Conservation (phyloP, 1,140 invertebrate species). For the Pinna nobilis region DNA sequence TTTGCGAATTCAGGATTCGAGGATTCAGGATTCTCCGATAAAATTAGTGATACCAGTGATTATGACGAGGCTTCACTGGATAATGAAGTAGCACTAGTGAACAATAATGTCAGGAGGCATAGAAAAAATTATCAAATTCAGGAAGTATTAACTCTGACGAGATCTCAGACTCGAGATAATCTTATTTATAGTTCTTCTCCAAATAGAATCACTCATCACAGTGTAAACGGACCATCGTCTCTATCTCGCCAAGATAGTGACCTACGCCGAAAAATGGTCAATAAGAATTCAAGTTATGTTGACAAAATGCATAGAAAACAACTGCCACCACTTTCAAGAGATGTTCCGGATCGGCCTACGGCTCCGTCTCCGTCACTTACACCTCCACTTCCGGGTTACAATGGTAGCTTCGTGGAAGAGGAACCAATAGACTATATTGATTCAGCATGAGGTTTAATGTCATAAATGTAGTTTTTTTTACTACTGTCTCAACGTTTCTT, state of each 20-base stretch:
- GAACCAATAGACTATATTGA: conserved; percentile 54
- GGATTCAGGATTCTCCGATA: conserved; percentile 44
- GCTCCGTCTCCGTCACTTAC: conserved; percentile 50
- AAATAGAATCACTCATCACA: conserved; percentile 9
- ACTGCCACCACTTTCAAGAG: conserved; percentile 39
- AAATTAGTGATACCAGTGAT: conserved; percentile 25
- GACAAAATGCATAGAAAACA: conserved; percentile 22
- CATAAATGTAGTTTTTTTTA: background rate
- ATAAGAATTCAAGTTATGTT: background rate
- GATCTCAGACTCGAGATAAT: conserved; percentile 29
- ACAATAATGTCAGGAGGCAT: conserved; percentile 10
- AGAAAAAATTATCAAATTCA: conserved; percentile 21
- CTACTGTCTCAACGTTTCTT: background rate
- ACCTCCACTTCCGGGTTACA: conserved; percentile 33
- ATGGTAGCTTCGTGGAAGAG: conserved; percentile 37
- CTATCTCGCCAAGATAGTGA: conserved; percentile 3
- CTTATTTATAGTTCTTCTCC: conserved; percentile 16
- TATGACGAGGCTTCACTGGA: conserved; percentile 40
- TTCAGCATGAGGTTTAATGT: conserved; percentile 10
- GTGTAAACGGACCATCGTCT: background rate
- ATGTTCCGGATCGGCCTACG: conserved; percentile 43
- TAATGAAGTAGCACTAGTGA: conserved; percentile 40
- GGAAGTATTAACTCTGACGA: conserved; percentile 30
- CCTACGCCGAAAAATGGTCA: background rate
- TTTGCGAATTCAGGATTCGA: background rate